phyloP scores from a whole-genome alignment of 2,888 invertebrate genomes.

The Melinaea menophilus region DNA sequence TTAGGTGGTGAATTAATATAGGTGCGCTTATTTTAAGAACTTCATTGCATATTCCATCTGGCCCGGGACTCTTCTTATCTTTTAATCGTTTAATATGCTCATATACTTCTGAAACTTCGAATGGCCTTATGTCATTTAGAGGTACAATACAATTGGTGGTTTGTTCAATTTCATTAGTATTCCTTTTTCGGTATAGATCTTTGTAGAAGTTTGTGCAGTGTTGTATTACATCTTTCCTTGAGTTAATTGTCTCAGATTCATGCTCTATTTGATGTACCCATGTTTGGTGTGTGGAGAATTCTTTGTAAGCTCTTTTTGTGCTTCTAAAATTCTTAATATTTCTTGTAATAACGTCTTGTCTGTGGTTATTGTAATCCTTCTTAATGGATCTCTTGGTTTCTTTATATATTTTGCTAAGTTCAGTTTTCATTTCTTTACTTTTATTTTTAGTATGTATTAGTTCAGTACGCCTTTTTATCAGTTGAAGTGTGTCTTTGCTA shows the following conservation, averaged over 20 bases:
- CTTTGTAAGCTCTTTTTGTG: constrained; percentile 26
- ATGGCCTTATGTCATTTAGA: constrained; percentile 1
- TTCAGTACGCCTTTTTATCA: too few relatives aligned
- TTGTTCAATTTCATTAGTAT: constrained; percentile 4
- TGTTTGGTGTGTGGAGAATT: constrained; percentile 12
- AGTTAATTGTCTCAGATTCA: not conserved
- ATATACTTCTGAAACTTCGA: constrained; percentile 10
- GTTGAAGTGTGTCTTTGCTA: too few relatives aligned
- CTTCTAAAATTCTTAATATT: constrained; percentile 27
- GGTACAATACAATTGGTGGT: not conserved
- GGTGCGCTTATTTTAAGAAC: constrained; percentile 25
- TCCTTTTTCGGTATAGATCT: constrained; percentile 12
- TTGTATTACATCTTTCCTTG: too few relatives aligned
- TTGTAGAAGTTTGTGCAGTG: constrained; percentile 12
- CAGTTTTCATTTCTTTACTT: too few relatives aligned
- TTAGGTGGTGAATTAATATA: constrained; percentile 20
- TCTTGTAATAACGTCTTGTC: constrained; percentile 15
- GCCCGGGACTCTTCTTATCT: constrained; percentile 1
- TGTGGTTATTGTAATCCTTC: too few relatives aligned
- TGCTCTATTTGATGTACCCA: not conserved
- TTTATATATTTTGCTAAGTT: too few relatives aligned
- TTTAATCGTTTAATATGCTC: constrained; percentile 10
- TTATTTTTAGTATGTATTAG: too few relatives aligned
- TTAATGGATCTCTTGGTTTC: too few relatives aligned
- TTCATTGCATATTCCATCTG: constrained; percentile 29